Percentiles rank a stretch among this genome's conserved stretches.
phyloP scores from a whole-genome alignment of 2,888 invertebrate genomes.

The Nipponacmea schrenckii region DNA sequence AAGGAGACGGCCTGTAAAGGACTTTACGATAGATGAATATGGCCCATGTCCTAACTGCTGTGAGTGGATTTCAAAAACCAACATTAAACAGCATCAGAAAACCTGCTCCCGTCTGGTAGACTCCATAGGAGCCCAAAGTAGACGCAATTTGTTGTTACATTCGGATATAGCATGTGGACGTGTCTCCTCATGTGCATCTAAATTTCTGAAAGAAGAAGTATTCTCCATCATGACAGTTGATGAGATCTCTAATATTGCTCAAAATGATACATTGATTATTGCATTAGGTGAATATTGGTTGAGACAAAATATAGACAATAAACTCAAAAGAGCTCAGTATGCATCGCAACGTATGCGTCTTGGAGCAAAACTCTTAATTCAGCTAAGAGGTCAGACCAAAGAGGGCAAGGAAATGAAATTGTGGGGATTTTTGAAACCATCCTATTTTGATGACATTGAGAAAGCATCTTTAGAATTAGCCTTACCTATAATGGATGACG shows the following conservation, averaged over 20 bases:
- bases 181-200: neutral
- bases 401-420: conserved; percentile 2
- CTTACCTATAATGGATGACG: neutral
- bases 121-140: neutral
- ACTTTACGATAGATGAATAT: conserved; percentile 18
- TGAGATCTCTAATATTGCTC: neutral
- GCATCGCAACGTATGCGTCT: conserved; percentile 1
- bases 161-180: neutral
- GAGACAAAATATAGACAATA: neutral
- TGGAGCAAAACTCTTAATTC: neutral
- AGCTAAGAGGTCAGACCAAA: neutral
- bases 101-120: conserved; percentile 7
- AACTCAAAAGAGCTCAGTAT: neutral
- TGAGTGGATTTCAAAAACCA: conserved; percentile 17
- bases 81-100: conserved; percentile 14
- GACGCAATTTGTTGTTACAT: neutral
- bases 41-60: conserved; percentile 25
- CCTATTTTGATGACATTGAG: neutral
- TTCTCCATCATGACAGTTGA: neutral
- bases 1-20: neutral
- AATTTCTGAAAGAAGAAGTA: neutral
- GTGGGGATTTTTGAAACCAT: neutral
- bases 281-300: neutral
- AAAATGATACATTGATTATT: neutral
- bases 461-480: conserved; percentile 3